Percentiles rank a stretch among this genome's conserved stretches.
phyloP scores from a whole-genome alignment of 1,140 invertebrate species.

The Meloidogyne floridensis region DNA sequence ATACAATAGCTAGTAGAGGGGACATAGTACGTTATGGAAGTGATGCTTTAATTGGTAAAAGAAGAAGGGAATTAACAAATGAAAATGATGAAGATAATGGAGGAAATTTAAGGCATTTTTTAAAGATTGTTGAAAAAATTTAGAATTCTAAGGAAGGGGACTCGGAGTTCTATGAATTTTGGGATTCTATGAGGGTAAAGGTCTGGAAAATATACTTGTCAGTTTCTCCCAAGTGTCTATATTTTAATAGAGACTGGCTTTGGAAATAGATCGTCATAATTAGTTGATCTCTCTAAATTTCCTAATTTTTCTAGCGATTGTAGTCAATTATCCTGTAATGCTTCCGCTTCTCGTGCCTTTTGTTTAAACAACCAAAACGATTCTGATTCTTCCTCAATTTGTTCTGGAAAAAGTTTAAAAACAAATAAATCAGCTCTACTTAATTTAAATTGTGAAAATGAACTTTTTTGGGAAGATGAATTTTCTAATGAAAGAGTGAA shows the following conservation, averaged over 20 bases:
- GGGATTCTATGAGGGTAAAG: too few relatives aligned
- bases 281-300: too few relatives aligned
- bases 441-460: constrained; percentile 12
- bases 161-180: too few relatives aligned
- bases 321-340: too few relatives aligned
- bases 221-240: too few relatives aligned
- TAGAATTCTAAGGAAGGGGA: too few relatives aligned
- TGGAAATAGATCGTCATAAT: too few relatives aligned
- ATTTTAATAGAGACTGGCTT: too few relatives aligned
- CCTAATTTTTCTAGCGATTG: too few relatives aligned
- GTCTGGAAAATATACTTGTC: too few relatives aligned
- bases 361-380: not conserved
- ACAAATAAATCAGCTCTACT: constrained; percentile 10
- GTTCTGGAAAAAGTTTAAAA: not conserved
- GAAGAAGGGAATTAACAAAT: not conserved
- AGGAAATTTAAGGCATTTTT: not conserved
- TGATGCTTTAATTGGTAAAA: constrained; percentile 2
- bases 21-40: not conserved
- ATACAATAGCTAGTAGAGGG: constrained; percentile 1
- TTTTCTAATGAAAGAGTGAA: constrained; percentile 10
- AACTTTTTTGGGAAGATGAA: constrained; percentile 30
- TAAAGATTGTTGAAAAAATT: too few relatives aligned
- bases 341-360: not conserved
- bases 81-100: not conserved
- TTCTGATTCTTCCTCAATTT: not conserved